Evolutionary conservation across 1,140 invertebrate species (phyloP).

Genomic region (Bombus huntii): DNA sequence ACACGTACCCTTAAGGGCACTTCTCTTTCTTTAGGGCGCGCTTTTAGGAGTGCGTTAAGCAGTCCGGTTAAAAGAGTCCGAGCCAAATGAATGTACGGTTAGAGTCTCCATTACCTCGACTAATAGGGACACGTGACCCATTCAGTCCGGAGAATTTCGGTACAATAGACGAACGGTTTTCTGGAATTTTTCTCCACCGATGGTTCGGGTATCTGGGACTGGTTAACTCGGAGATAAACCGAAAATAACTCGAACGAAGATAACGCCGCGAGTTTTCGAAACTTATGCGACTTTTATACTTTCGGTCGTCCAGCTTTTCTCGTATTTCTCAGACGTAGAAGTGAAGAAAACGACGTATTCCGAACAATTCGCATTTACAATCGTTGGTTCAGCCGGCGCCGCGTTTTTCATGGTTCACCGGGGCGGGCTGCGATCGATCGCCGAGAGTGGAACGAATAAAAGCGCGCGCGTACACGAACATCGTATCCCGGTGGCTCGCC

Average conservation of each 20-base stretch:
- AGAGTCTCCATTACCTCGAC: slow-evolving; percentile 7
- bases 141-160: background rate
- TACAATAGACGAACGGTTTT: background rate
- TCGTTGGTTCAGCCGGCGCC: background rate
- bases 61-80: background rate
- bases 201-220: background rate
- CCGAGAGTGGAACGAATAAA: background rate
- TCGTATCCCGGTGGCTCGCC: background rate
- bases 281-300: background rate
- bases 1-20: slow-evolving; percentile 24
- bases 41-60: slow-evolving; percentile 27
- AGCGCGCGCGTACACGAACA: background rate
- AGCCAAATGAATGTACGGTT: background rate
- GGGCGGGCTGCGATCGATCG: background rate
- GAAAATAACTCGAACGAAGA: background rate
- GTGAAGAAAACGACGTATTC: background rate
- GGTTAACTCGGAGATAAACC: background rate
- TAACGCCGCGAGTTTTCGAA: background rate
- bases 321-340: background rate
- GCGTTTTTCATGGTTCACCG: slow-evolving; percentile 10
- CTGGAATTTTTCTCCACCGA: background rate
- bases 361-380: background rate
- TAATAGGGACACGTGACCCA: slow-evolving; percentile 25
- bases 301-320: background rate
- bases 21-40: slow-evolving; percentile 1